phyloP scores from a whole-genome alignment of 1,140 invertebrate species.

The Papilio aristodemus region DNA sequence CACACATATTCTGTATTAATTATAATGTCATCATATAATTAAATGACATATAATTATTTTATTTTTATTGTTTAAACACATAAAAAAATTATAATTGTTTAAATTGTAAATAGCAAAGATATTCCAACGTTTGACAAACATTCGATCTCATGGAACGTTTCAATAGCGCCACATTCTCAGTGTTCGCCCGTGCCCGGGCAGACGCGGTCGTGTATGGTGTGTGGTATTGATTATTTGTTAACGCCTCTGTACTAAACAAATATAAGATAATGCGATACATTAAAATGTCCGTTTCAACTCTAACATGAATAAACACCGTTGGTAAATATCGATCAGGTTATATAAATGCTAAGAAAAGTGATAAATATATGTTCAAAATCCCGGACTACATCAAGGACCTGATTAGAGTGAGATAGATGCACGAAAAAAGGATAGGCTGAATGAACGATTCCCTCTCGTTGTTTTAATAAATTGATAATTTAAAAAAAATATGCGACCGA shows the following conservation, averaged over 20 bases:
- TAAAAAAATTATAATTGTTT: not conserved
- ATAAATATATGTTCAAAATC: constrained; percentile 37
- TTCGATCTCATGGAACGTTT: not conserved
- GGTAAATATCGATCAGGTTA: constrained; percentile 33
- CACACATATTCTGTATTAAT: not conserved
- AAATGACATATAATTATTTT: not conserved
- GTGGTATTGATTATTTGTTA: constrained; percentile 32
- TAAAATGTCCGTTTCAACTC: constrained; percentile 30
- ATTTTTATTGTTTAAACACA: not conserved
- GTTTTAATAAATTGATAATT: constrained; percentile 46
- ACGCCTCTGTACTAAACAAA: constrained; percentile 37
- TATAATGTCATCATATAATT: not conserved
- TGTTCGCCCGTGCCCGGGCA: constrained; percentile 57
- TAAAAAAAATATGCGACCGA: constrained; percentile 12
- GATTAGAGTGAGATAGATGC: constrained; percentile 43
- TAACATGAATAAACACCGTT: constrained; percentile 51
- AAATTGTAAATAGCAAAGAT: not conserved
- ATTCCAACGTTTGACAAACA: not conserved
- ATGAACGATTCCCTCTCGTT: constrained; percentile 31
- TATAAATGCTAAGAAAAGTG: constrained; percentile 44
- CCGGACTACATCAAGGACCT: constrained; percentile 47
- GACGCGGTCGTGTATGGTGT: constrained; percentile 32
- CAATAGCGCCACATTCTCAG: constrained; percentile 45
- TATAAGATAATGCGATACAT: constrained; percentile 42
- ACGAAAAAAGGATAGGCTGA: constrained; percentile 47